Conservation (phyloP, 2,797 vertebrate genomes). For the Phrynocephalus guinanensis region DNA sequence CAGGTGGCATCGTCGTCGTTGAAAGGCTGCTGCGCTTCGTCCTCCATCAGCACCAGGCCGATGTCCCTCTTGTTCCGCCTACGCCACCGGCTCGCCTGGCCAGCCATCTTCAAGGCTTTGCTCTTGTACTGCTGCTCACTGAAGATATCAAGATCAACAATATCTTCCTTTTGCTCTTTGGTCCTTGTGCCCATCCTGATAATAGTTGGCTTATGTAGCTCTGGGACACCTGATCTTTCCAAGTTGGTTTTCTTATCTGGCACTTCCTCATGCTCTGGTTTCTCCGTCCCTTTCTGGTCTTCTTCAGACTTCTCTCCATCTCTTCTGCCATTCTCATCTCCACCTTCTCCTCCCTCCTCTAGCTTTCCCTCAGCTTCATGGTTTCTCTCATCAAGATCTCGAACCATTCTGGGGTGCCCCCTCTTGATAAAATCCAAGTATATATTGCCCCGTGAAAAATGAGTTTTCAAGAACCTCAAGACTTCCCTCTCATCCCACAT, state of each 20-base stretch:
- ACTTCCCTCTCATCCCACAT: constrained; percentile 79
- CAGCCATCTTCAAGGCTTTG: constrained; percentile 74
- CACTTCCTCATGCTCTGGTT: rapidly evolving
- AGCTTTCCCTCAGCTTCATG: constrained; percentile 41
- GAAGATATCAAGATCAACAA: constrained; percentile 87
- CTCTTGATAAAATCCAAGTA: constrained; percentile 74
- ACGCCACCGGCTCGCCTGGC: neutral
- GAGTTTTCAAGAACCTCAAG: constrained; percentile 81
- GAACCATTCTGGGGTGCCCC: constrained; percentile 53
- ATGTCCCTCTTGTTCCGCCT: constrained; percentile 69
- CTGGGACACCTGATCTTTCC: neutral
- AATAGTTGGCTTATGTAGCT: constrained; percentile 74
- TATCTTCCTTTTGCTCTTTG: constrained; percentile 73
- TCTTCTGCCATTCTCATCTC: constrained; percentile 39
- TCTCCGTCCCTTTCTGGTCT: constrained; percentile 25
- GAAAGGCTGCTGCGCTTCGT: constrained; percentile 48
- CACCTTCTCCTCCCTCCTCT: constrained; percentile 22
- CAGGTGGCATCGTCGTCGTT: constrained; percentile 46
- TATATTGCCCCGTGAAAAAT: constrained; percentile 82
- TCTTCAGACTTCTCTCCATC: constrained; percentile 29
- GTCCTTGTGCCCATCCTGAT: constrained; percentile 73
- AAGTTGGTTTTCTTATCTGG: neutral
- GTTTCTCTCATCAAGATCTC: constrained; percentile 22
- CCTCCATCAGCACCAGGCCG: constrained; percentile 14
- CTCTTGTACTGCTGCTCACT: constrained; percentile 82